Evolutionary conservation across 2,797 vertebrate genomes (phyloP), one percentile per base, ranked within the genome.

Genomic region (Poecilia gillii): DNA sequence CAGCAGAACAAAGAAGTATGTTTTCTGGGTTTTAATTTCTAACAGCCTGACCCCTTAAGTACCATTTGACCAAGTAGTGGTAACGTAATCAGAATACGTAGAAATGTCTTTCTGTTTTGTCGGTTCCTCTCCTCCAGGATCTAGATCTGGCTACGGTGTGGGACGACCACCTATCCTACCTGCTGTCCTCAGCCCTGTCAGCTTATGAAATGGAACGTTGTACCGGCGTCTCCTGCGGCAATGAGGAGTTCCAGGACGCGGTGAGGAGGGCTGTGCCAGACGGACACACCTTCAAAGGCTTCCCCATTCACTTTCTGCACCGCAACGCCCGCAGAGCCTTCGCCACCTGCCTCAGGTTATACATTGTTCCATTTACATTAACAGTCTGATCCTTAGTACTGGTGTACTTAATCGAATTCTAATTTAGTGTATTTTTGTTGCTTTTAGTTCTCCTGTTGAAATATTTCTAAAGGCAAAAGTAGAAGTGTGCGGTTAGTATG

Each of bases 271-370:
- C 97, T 0, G 97, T 99, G 16, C 98, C 99, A 0, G 97, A 98
- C 2, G 98, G 98, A 51, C 99, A 99, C 92, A 99, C 98, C 2
- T 99, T 99, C 91, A 99, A 99, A 95, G 99, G 98, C 47, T 99
- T 99, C 90, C 99, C 99, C 41, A 99, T 99, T 91, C 97, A 99
- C 90, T 98, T 99, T 83, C 92, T 98, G 20, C 97, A 99, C 82
- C 96, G 96, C 92, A 98, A 97, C 59, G 97, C 97, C 59, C 97
- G 98, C 36, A 96, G 97, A 87, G 97, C 96, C 1, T 99, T 99
- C 86, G 96, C 97, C 82, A 97, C 97, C 0, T 97, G 97, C 90
- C 97, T 99, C 92, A 96, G 96, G 98, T 99, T 91, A 89, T 72
- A 79, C 46, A 39, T 68, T 41, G 36, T 13, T 41, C 64, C 20